Conservation (phyloP, 2,888 invertebrate genomes). For the Stenichneumon culpator region DNA sequence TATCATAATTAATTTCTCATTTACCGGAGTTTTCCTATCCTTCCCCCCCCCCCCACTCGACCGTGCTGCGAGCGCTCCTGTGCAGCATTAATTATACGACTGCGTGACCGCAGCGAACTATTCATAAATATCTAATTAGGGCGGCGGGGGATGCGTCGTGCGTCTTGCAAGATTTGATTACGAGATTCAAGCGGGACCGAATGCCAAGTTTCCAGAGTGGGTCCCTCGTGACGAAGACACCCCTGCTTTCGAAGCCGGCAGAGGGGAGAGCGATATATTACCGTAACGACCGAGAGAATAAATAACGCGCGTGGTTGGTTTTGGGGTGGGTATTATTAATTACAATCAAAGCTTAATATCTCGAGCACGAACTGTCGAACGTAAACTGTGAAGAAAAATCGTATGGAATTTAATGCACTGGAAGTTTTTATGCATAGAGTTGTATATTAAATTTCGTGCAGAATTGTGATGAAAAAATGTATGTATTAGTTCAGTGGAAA, state of each 20-base stretch:
- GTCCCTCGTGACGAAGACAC: not conserved
- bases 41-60: constrained; percentile 25
- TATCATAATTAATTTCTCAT: constrained; percentile 80
- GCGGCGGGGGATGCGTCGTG: not conserved
- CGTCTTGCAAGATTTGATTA: constrained; percentile 24
- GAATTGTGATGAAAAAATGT: too few relatives aligned
- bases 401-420: too few relatives aligned
- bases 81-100: constrained; percentile 76
- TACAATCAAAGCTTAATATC: too few relatives aligned
- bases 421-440: too few relatives aligned
- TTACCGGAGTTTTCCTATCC: constrained; percentile 69
- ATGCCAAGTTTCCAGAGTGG: constrained; percentile 10
- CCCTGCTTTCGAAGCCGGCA: not conserved
- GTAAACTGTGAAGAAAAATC: too few relatives aligned
- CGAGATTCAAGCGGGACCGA: constrained; percentile 2
- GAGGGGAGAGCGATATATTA: not conserved
- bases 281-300: too few relatives aligned
- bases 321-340: too few relatives aligned
- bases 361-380: too few relatives aligned
- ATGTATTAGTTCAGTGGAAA: too few relatives aligned
- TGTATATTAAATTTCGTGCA: too few relatives aligned
- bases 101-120: constrained; percentile 66
- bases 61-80: constrained; percentile 14
- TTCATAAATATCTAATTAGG: constrained; percentile 76
- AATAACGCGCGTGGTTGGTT: too few relatives aligned